phyloP scores from a whole-genome alignment of 2,113 vertebrate genomes.

The Drymodes brunneopygia region DNA sequence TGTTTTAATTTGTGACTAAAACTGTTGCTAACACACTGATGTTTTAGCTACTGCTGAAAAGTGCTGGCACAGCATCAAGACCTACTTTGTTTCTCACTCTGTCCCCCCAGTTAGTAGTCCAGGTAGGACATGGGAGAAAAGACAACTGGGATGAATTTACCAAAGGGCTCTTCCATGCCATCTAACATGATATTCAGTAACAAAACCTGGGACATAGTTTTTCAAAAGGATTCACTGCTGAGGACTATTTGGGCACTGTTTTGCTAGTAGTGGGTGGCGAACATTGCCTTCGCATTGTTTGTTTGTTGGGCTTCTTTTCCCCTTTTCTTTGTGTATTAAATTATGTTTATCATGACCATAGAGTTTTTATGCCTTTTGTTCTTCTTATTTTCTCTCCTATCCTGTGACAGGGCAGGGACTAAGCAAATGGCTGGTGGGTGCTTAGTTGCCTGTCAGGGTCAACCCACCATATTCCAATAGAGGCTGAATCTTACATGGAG shows the following conservation, averaged over 20 bases:
- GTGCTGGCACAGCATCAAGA: not conserved
- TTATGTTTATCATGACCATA: not conserved
- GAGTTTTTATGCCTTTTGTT: not conserved
- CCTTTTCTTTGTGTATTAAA: not conserved
- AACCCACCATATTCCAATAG: not conserved
- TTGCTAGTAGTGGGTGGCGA: fast-evolving
- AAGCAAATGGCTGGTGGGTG: not conserved
- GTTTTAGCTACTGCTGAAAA: not conserved
- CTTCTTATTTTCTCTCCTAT: not conserved
- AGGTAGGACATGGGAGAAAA: not conserved
- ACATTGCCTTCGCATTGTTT: not conserved
- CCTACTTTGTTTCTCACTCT: not conserved
- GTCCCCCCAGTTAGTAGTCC: not conserved
- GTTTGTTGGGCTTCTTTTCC: not conserved
- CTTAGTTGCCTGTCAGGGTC: not conserved
- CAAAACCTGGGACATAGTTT: not conserved
- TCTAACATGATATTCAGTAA: not conserved
- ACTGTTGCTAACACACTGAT: not conserved
- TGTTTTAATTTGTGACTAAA: not conserved
- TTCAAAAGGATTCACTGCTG: not conserved
- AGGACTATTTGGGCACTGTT: not conserved
- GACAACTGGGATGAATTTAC: not conserved
- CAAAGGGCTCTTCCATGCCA: not conserved
- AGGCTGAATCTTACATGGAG: not conserved
- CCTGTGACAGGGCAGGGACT: not conserved